A percentile compares a stretch with the other conserved stretches of the same genome.
Evolutionary conservation across 2,797 vertebrate genomes (phyloP).

Genomic region (Lateolabrax maculatus): DNA sequence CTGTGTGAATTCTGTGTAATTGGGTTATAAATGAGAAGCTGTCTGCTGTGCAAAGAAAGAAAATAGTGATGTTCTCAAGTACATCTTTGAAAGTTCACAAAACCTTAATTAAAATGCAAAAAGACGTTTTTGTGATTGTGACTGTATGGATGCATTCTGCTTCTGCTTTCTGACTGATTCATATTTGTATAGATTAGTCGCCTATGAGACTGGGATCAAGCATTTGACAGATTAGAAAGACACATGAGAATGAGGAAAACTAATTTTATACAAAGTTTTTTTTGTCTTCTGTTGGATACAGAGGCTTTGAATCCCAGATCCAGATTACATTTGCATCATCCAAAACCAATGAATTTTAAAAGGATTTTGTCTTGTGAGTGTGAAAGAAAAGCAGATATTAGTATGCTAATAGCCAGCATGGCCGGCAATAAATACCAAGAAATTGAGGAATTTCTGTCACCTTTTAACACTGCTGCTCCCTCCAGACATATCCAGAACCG

Average conservation of each 20-base stretch:
- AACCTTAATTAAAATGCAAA: constrained; percentile 38
- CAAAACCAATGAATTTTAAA: constrained; percentile 58
- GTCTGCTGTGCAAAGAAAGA: constrained; percentile 14
- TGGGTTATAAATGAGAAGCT: constrained; percentile 15
- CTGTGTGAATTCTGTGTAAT: constrained; percentile 14
- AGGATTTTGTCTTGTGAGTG: constrained; percentile 33
- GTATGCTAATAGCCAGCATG: constrained; percentile 41
- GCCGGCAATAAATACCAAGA: constrained; percentile 47
- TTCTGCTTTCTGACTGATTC: constrained; percentile 6
- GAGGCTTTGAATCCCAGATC: constrained; percentile 26
- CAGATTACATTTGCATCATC: constrained; percentile 13
- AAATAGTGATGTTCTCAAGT: constrained; percentile 5
- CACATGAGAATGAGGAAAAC: constrained; percentile 6
- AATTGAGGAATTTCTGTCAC: constrained; percentile 45
- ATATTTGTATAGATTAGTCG: constrained; percentile 2
- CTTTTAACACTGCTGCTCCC: constrained; percentile 48
- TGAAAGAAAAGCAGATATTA: background rate
- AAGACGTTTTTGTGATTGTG: constrained; percentile 9
- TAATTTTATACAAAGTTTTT: constrained; percentile 19
- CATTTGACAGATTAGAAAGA: constrained; percentile 38
- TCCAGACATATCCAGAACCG: constrained; percentile 30
- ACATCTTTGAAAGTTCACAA: constrained; percentile 26
- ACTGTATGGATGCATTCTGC: constrained; percentile 9
- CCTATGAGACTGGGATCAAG: constrained; percentile 6
- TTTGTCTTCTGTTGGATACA: constrained; percentile 23